Evolutionary conservation across 2,113 vertebrate species (phyloP).

Genomic region (Hippocampus zosterae): DNA sequence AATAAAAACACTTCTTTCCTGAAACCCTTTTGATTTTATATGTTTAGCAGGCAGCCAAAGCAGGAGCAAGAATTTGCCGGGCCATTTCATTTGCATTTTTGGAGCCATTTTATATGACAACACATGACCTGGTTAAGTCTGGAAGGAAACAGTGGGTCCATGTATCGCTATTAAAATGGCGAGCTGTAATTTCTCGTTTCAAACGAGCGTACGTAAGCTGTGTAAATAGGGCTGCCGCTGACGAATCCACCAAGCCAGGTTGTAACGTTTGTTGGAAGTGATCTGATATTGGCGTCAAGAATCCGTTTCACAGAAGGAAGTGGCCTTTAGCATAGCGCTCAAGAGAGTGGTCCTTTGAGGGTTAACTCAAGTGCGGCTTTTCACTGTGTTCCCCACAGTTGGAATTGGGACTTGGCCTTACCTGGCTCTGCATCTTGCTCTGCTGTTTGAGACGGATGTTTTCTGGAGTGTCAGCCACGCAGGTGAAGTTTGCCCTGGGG

Average conservation of each 20-base stretch:
- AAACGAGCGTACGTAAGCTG: neutral
- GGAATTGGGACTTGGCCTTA: conserved; percentile 53
- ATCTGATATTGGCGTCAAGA: neutral
- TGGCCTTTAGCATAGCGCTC: neutral
- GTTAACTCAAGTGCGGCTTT: conserved; percentile 14
- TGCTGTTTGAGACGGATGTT: conserved; percentile 96
- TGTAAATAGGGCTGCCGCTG: neutral
- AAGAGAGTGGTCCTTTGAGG: conserved; percentile 7
- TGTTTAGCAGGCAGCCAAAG: neutral
- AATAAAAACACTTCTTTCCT: conserved; percentile 1
- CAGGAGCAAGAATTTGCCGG: neutral
- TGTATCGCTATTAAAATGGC: neutral
- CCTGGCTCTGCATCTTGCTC: conserved; percentile 95
- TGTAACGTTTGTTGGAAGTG: neutral
- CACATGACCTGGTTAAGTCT: conserved; percentile 56
- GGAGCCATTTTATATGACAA: conserved; percentile 28
- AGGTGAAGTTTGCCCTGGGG: conserved; percentile 92
- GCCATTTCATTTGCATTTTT: neutral
- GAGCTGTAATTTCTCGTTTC: neutral
- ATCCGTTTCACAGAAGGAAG: neutral
- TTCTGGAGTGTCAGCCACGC: conserved; percentile 94
- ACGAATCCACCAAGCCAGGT: neutral
- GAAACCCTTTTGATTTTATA: neutral
- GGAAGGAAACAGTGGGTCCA: neutral
- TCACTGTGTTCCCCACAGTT: conserved; percentile 1